These are phyloP conservation scores for Carpatolechia fugitivella DNA, from an alignment of 2,888 invertebrate genomes.

Conservation along the genomic window DNA sequence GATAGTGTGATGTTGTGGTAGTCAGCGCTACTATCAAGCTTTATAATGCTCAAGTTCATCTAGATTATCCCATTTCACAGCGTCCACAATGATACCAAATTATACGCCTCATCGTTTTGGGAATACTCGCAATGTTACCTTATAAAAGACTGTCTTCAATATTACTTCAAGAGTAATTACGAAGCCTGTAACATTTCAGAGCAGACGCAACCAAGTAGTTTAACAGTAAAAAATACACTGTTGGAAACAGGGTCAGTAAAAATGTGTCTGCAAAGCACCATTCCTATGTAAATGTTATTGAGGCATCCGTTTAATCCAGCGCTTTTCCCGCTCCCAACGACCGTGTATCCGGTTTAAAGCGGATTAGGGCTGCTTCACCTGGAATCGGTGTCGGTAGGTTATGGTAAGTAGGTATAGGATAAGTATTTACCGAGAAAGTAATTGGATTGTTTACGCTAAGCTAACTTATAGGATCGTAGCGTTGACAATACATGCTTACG, in stretches of 20 bases:
- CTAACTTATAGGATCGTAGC: no score
- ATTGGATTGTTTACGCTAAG: background rate
- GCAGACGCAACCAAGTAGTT: slow-evolving; percentile 33
- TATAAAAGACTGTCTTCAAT: background rate
- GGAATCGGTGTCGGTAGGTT: slow-evolving; percentile 28
- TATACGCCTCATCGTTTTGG: no score
- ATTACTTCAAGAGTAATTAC: background rate
- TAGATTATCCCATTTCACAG: no score
- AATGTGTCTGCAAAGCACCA: slow-evolving; percentile 58
- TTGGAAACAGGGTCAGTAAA: slow-evolving; percentile 60
- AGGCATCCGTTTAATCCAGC: slow-evolving; percentile 67
- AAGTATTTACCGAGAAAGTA: background rate
- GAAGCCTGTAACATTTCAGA: slow-evolving; percentile 25
- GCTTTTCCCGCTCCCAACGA: slow-evolving; percentile 59
- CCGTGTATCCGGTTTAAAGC: slow-evolving; percentile 63
- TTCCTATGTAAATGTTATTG: slow-evolving; percentile 76
- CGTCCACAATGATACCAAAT: no score
- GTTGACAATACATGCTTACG: no score
- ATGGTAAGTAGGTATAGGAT: background rate
- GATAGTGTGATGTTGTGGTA: no score
- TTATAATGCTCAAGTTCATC: no score
- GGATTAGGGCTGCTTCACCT: slow-evolving; percentile 62
- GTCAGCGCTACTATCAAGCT: no score
- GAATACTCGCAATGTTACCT: no score
- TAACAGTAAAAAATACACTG: slow-evolving; percentile 46